Evolutionary conservation across 2,113 vertebrate genomes (phyloP).

Genomic region (Calypte anna): DNA sequence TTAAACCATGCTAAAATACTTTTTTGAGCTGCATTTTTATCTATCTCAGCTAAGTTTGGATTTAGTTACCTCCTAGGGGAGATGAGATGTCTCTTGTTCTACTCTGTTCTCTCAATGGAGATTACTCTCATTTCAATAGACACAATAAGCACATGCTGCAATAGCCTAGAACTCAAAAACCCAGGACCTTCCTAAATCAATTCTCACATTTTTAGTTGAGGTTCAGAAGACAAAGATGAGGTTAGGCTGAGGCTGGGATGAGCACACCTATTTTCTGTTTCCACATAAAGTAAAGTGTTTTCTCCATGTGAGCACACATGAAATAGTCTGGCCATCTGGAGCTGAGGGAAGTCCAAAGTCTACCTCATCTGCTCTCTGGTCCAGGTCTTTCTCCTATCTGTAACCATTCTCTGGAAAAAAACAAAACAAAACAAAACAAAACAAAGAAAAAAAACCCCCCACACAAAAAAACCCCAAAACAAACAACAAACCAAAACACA

Average conservation of each 20-base stretch:
- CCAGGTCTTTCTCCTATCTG: not conserved
- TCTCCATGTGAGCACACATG: not conserved
- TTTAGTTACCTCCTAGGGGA: constrained; percentile 32
- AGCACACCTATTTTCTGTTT: not conserved
- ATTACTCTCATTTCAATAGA: not conserved
- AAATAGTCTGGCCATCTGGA: not conserved
- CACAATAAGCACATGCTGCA: not conserved
- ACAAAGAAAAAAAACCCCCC: too few relatives aligned
- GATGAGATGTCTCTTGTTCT: not conserved
- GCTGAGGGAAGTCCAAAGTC: not conserved
- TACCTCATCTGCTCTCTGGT: not conserved
- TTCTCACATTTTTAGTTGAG: not conserved
- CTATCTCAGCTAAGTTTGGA: not conserved
- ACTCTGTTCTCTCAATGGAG: not conserved
- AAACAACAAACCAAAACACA: too few relatives aligned
- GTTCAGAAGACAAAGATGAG: not conserved
- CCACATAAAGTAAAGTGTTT: not conserved
- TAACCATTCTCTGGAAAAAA: not conserved
- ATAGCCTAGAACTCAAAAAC: not conserved
- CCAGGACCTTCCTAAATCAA: not conserved
- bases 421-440: too few relatives aligned
- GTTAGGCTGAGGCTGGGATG: not conserved
- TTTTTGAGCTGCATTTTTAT: not conserved
- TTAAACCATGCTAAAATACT: not conserved
- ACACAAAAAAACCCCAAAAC: too few relatives aligned